Percentiles rank a stretch among this genome's conserved stretches.
phyloP scores from a whole-genome alignment of 2,113 vertebrate genomes.

The Callocephalon fimbriatum region DNA sequence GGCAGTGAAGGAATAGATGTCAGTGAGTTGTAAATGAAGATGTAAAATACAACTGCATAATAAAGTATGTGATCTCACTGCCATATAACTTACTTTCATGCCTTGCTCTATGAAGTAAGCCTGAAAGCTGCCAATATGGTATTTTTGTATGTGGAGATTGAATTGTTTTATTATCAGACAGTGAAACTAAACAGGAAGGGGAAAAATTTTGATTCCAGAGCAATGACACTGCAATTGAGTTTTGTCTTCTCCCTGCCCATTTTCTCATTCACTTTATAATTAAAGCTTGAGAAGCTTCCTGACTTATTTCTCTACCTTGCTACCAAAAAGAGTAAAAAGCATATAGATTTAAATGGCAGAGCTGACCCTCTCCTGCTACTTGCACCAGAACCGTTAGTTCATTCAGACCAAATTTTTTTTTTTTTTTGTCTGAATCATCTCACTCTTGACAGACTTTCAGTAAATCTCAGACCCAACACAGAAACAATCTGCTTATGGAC shows the following conservation, averaged over 20 bases:
- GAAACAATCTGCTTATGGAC: background rate
- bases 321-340: background rate
- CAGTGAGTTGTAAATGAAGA: background rate
- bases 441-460: background rate
- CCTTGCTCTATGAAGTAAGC: background rate
- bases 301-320: background rate
- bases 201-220: background rate
- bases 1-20: background rate
- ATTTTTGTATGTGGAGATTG: background rate
- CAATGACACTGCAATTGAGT: background rate
- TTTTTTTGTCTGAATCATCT: background rate
- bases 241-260: background rate
- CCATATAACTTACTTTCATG: background rate
- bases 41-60: background rate
- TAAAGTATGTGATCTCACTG: background rate
- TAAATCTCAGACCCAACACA: background rate
- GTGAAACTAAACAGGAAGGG: background rate
- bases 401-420: background rate
- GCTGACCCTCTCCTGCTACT: background rate
- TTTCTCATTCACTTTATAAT: constrained; percentile 3
- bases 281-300: background rate
- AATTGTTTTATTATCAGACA: background rate
- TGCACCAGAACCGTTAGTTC: background rate
- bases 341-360: background rate
- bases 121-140: background rate